Evolutionary conservation across 53 echinoderm and acorn worm genomes (phyloP).

Genomic region (Glandiceps talaboti): DNA sequence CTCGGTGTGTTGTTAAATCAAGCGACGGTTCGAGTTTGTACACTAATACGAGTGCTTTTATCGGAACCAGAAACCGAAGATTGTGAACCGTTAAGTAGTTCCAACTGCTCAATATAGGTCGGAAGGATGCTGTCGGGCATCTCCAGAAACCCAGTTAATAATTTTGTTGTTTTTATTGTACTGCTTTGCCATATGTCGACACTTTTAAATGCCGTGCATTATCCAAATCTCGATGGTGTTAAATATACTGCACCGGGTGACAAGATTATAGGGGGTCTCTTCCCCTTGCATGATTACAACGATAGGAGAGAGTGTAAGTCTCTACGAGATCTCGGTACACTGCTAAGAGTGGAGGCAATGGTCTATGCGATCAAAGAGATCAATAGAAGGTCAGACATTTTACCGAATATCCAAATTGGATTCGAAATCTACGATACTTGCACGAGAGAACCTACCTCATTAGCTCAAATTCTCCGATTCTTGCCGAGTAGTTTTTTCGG

Average conservation of each 20-base stretch:
- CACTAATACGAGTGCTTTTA: no score
- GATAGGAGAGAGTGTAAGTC: slow-evolving; percentile 18
- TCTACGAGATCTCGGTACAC: slow-evolving; percentile 30
- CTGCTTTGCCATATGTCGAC: not conserved
- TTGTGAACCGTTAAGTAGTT: no score
- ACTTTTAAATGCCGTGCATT: not conserved
- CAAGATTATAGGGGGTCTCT: not conserved
- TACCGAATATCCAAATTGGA: not conserved
- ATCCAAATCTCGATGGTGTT: not conserved
- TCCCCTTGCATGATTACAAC: slow-evolving; percentile 3
- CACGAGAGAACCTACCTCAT: not conserved
- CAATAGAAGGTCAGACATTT: not conserved
- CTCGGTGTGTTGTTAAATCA: no score
- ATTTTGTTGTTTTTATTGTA: no score
- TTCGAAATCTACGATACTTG: not conserved
- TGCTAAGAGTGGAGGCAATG: not conserved
- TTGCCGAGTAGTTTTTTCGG: not conserved
- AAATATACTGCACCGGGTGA: not conserved
- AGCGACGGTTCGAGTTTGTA: no score
- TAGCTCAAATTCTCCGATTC: not conserved
- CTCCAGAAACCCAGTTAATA: no score
- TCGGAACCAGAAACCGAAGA: no score
- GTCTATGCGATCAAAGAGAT: not conserved
- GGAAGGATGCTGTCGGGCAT: no score
- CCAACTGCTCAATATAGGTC: no score